These are phyloP conservation scores for Spilosoma lubricipeda DNA, from an alignment of 2,888 invertebrate species.

Conservation along the genomic window DNA sequence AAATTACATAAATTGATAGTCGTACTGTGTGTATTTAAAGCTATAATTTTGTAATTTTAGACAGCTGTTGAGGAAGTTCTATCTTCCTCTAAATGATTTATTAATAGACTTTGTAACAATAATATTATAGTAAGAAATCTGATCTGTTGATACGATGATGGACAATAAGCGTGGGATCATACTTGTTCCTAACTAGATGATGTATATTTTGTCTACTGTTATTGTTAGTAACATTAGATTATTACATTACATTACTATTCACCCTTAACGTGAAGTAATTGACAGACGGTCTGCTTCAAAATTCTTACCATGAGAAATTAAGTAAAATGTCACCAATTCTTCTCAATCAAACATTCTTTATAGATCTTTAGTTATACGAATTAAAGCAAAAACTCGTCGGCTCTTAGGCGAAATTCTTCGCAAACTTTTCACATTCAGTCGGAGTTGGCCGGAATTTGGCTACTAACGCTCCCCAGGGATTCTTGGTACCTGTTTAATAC, in stretches of 20 bases:
- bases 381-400: constrained; percentile 61
- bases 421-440: constrained; percentile 69
- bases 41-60: neutral
- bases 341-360: constrained; percentile 50
- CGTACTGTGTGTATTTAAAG: neutral
- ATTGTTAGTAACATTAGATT: too few species aligned
- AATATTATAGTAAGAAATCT: neutral
- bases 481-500: constrained; percentile 58
- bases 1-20: neutral
- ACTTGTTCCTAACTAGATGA: neutral
- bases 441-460: constrained; percentile 62
- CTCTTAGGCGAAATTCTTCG: constrained; percentile 49
- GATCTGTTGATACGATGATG: neutral
- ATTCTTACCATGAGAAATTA: constrained; percentile 4
- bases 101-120: neutral
- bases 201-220: neutral
- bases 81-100: neutral
- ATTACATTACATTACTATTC: neutral
- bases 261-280: constrained; percentile 7
- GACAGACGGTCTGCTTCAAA: neutral
- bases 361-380: constrained; percentile 53
- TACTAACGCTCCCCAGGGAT: constrained; percentile 58
- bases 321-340: constrained; percentile 28
- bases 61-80: neutral
- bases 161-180: neutral